Percentiles rank a stretch among this genome's conserved stretches.
Evolutionary conservation across 2,888 invertebrate genomes (phyloP).

Genomic region (Patella caerulea): DNA sequence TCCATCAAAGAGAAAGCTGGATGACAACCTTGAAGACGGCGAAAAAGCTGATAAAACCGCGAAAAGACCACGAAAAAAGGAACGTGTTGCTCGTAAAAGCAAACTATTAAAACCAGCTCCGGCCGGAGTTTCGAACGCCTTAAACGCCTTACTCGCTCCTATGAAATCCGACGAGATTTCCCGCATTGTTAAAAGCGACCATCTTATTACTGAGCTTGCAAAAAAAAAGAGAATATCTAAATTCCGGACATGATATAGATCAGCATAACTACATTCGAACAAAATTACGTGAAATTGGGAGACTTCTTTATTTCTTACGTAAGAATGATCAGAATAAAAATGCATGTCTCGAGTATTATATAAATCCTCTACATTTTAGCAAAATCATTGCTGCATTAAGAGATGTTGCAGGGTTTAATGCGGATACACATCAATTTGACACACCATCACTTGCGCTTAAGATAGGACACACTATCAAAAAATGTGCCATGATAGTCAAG

Average conservation of each 20-base stretch:
- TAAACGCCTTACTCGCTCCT: background rate
- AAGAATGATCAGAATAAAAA: background rate
- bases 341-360: background rate
- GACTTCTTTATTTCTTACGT: background rate
- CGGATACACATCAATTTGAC: background rate
- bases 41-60: no score
- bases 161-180: background rate
- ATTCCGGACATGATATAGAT: no score
- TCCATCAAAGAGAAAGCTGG: no score
- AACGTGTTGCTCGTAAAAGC: background rate
- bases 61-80: background rate
- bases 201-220: background rate
- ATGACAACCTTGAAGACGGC: no score
- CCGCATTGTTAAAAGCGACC: background rate
- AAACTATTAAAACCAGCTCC: background rate
- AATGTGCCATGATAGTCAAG: background rate
- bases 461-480: background rate
- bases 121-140: background rate
- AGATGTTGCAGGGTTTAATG: background rate
- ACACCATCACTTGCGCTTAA: background rate
- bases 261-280: background rate
- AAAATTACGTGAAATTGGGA: background rate
- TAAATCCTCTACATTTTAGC: background rate
- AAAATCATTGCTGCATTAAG: background rate
- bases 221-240: background rate